Base-by-base conservation (phyloP, 2,888 invertebrate genomes). In the Colostygia pectinataria region DNA sequence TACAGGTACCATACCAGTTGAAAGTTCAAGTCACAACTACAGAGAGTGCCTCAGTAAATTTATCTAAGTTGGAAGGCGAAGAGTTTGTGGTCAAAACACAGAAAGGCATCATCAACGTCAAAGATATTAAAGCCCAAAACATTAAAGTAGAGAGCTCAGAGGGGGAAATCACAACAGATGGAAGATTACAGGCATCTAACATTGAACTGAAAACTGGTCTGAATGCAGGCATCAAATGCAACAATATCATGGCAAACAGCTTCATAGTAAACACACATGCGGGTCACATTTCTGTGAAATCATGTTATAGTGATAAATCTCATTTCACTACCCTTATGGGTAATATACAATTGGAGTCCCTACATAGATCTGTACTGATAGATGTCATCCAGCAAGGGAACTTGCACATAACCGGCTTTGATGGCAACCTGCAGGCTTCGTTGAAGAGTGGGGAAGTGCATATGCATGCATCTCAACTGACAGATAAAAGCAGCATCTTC, bases 371-470 rank as follows among this genome's bases (percentile, higher is more conserved):
- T 14, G 90, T 90, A 2, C 65, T 72, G 48, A 87, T 91, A 54
- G 90, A 91, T 74, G 79, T 91, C 0, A 89, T 91, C 34, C 86
- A 91, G 55, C 71, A 80, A 58, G 89, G 90, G 0, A 88, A 90
- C 48, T 62, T 91, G n/a, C 71, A 80, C 36, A 85, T 91, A 40
- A 85, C 80, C 10, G 82, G 89, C 10, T 90, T 91, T 57, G 73
- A 80, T 13, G 91, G 91, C 0, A 87, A 78, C 38, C 59, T 91
- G 1, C 80, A 87, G 53, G 91, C 91, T 23, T 79, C 86, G 1
- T 61, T 91, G 15, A 91, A 91, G 59, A 88, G 90, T 58, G 91
- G 91, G 0, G 84, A 90, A 36, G 89, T 91, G 1, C 85, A 66
- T 42, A 79, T 91, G 79, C 88, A 89, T 57, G 90, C 83, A 1